Evolutionary conservation across 1,140 invertebrate species (phyloP), one percentile per base, ranked within the genome.

Genomic region (Drosophila lacteicornis): DNA sequence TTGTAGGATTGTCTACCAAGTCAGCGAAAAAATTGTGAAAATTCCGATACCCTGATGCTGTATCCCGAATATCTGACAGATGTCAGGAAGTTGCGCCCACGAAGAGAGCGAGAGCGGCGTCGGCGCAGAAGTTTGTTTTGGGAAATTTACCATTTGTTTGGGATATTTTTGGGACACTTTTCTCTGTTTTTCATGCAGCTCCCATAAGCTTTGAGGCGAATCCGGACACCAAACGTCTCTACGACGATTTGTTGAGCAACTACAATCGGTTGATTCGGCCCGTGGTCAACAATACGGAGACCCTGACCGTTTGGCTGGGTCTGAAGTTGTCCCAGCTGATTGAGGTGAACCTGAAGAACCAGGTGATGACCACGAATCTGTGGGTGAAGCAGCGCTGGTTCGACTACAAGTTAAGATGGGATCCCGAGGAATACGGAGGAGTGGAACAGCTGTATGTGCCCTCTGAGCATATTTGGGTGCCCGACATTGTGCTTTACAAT

Each of bases 321-420:
- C 94, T 99, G 15, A 98, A 99, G 91, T 93, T 99, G 53, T 98
- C 98, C 0, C 98, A 99, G 93, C 94, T 99, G 25, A 99, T 99
- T 92, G 98, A 99, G 93, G 98, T 99, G 94, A 98, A 98, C 92
- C 90, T 98, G 53, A 98, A 98, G 92, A 98, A 98, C 93, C 98
- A 99, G 93, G 97, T 99, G 43, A 98, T 99, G 97, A 99, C 98
- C 12, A 98, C 98, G 1, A 99, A 98, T 93, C 94, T 99, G 15
- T 98, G 98, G 98, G 96, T 99, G 5, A 97, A 98, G 81, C 97
- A 98, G 97, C 97, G 97, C 95, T 99, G 98, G 98, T 95, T 95
- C 75, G 98, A 99, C 92, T 98, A 98, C 92, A 98, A 98, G 92
- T 92, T 99, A 40, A 94, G 94, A 42, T 99, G 98, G 98, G 96